A percentile compares a stretch with the other conserved stretches of the same genome.
Evolutionary conservation across 2,797 vertebrate species (phyloP).

Genomic region (Microhierax caerulescens): DNA sequence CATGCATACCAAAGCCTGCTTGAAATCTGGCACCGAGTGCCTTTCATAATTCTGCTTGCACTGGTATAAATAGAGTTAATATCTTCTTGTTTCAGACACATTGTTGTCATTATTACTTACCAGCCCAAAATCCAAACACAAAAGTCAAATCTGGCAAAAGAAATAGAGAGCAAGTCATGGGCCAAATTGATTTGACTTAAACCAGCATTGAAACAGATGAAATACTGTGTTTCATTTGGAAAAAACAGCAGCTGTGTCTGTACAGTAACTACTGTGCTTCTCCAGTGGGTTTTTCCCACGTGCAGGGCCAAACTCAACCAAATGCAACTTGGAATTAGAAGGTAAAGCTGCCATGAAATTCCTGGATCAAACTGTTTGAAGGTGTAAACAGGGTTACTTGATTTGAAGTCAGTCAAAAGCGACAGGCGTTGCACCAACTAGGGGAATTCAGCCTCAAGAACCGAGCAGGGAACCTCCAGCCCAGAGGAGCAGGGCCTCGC

Average conservation of each 20-base stretch:
- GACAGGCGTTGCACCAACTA: accelerated
- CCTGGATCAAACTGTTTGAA: background rate
- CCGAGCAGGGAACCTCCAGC: background rate
- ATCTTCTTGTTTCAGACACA: conserved; percentile 1
- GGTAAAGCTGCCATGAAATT: background rate
- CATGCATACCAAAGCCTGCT: background rate
- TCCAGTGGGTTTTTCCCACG: conserved; percentile 16
- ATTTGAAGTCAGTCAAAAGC: background rate
- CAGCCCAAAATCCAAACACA: background rate
- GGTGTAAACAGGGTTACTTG: background rate
- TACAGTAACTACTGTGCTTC: background rate
- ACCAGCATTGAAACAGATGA: conserved; percentile 42
- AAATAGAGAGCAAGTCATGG: background rate
- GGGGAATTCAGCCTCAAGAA: background rate
- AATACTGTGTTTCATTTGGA: conserved; percentile 60
- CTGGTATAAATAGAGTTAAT: conserved; percentile 13
- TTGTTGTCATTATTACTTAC: conserved; percentile 51
- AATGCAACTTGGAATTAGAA: background rate
- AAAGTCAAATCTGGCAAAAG: conserved; percentile 53
- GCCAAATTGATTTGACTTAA: conserved; percentile 61
- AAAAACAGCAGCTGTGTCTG: conserved; percentile 24
- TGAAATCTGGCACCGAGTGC: background rate
- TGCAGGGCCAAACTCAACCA: background rate
- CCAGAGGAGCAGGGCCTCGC: background rate
- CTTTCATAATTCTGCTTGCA: background rate